Evolutionary conservation across 2,888 invertebrate genomes (phyloP).

Genomic region (Malacosoma neustria): DNA sequence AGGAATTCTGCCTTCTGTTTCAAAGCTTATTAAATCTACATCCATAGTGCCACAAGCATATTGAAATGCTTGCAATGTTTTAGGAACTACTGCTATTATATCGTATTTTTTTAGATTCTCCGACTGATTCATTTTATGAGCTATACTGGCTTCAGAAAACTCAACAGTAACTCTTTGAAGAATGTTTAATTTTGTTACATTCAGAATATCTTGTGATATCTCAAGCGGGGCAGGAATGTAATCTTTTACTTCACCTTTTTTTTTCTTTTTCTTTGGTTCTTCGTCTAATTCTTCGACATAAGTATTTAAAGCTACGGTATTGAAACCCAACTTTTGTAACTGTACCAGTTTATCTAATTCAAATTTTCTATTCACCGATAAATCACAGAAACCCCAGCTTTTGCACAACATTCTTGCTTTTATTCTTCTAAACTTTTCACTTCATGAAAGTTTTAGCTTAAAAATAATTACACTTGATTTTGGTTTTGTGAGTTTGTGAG

Average conservation of each 20-base stretch:
- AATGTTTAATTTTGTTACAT: slow-evolving; percentile 39
- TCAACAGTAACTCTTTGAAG: slow-evolving; percentile 61
- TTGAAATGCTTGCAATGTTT: slow-evolving; percentile 79
- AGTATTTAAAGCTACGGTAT: slow-evolving; percentile 84
- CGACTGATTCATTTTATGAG: slow-evolving; percentile 74
- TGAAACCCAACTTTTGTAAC: slow-evolving; percentile 76
- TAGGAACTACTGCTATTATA: slow-evolving; percentile 83
- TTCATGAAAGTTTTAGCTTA: no score
- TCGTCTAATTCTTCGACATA: slow-evolving; percentile 75
- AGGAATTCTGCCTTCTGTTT: slow-evolving; percentile 68
- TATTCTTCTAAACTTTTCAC: no score
- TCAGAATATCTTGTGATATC: slow-evolving; percentile 39
- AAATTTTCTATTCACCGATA: slow-evolving; percentile 42
- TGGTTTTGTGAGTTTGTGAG: no score
- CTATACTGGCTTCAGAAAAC: slow-evolving; percentile 58
- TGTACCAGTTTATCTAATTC: slow-evolving; percentile 35
- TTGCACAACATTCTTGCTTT: background rate
- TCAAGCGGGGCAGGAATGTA: slow-evolving; percentile 75
- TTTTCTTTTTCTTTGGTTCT: slow-evolving; percentile 79
- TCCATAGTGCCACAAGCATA: slow-evolving; percentile 81
- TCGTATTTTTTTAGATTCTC: slow-evolving; percentile 82
- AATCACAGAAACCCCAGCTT: slow-evolving; percentile 57
- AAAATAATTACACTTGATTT: no score
- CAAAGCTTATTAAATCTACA: slow-evolving; percentile 82
- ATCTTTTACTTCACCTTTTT: slow-evolving; percentile 74